Conservation (phyloP, 2,888 invertebrate genomes). For the Drosophila pseudotakahashii region DNA sequence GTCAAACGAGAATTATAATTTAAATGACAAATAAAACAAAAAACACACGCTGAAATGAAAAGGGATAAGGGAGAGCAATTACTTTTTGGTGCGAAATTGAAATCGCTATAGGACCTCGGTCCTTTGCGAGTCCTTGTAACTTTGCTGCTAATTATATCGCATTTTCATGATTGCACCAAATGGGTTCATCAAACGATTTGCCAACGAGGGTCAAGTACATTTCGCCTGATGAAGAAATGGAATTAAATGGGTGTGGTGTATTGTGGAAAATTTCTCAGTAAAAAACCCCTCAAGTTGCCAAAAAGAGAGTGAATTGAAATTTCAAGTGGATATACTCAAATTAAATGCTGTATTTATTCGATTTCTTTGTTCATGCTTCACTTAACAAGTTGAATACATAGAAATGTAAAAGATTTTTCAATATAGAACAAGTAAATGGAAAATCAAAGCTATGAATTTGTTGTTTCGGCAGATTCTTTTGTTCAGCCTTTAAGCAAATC, state of each 20-base stretch:
- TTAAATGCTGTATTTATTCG: not conserved
- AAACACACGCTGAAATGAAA: slow-evolving; percentile 50
- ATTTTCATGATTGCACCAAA: slow-evolving; percentile 45
- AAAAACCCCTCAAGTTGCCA: not conserved
- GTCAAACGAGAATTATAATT: slow-evolving; percentile 58
- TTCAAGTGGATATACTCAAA: not conserved
- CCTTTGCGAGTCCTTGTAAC: slow-evolving; percentile 38
- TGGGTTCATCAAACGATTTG: slow-evolving; percentile 44
- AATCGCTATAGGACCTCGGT: slow-evolving; percentile 52
- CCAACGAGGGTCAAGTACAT: slow-evolving; percentile 40
- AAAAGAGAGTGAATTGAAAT: slow-evolving; percentile 3
- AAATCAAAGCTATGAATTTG: no score
- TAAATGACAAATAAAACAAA: slow-evolving; percentile 53
- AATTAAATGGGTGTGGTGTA: not conserved
- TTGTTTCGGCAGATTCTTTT: not conserved
- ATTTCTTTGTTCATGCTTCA: slow-evolving; percentile 5
- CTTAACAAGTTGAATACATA: not conserved
- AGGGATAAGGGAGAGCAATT: slow-evolving; percentile 56
- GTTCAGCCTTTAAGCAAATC: not conserved
- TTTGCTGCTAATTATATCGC: slow-evolving; percentile 44
- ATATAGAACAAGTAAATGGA: not conserved
- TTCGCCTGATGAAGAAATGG: slow-evolving; percentile 16
- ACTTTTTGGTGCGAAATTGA: slow-evolving; percentile 65
- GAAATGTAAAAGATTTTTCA: not conserved
- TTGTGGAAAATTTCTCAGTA: not conserved